Evolutionary conservation across 64 coral and sea anemone species (phyloP).

Genomic region (Porites australiensis): DNA sequence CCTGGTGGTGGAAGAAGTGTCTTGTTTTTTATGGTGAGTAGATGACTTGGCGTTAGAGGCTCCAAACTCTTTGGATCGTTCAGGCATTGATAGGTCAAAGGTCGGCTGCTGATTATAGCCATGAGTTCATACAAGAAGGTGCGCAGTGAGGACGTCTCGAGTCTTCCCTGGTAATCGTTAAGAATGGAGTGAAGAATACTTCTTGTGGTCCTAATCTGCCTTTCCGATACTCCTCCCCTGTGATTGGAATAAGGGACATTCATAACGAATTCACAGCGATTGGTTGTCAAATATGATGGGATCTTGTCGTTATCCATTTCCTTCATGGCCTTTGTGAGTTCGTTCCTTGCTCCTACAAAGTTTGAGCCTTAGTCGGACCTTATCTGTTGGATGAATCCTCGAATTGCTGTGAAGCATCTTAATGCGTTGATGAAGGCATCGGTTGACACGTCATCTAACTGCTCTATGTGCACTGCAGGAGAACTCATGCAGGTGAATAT

Average conservation of each 20-base stretch:
- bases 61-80: too few relatives aligned
- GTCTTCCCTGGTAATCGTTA: slow-evolving; percentile 6
- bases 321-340: neutral
- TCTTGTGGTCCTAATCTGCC: too few relatives aligned
- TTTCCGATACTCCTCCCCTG: too few relatives aligned
- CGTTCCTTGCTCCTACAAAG: too few relatives aligned
- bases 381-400: too few relatives aligned
- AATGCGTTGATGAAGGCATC: slow-evolving; percentile 12
- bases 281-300: slow-evolving; percentile 3
- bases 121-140: slow-evolving; percentile 29
- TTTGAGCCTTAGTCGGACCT: too few relatives aligned
- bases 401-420: too few relatives aligned
- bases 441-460: slow-evolving; percentile 6
- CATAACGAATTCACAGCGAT: slow-evolving; percentile 22
- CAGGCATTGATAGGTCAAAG: too few relatives aligned
- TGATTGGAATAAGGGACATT: too few relatives aligned
- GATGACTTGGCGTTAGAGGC: too few relatives aligned
- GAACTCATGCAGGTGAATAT: slow-evolving; percentile 26
- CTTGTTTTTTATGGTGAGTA: too few relatives aligned
- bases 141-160: neutral
- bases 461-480: slow-evolving; percentile 17
- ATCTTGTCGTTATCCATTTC: slow-evolving; percentile 2
- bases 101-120: too few relatives aligned
- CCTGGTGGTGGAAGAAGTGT: slow-evolving; percentile 4
- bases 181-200: neutral